phyloP scores from a whole-genome alignment of 2,113 vertebrate species.

The Falco punctatus region DNA sequence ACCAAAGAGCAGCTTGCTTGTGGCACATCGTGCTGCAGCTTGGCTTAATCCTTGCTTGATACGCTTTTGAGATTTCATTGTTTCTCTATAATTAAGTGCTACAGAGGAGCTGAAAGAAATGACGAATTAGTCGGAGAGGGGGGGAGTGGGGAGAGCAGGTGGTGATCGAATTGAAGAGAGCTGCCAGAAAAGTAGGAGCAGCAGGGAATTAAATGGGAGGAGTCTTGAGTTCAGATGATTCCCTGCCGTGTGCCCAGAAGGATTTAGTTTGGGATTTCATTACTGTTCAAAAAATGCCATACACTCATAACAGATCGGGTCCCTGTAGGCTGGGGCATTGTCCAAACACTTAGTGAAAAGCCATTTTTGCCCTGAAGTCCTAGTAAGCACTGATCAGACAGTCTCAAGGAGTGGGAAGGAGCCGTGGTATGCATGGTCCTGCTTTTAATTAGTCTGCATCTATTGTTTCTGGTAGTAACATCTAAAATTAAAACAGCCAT shows the following conservation, averaged over 20 bases:
- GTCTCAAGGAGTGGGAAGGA: background rate
- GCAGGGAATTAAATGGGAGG: conserved; percentile 63
- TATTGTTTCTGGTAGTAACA: conserved; percentile 8
- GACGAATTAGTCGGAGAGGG: background rate
- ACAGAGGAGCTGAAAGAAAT: conserved; percentile 59
- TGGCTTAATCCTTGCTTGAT: conserved; percentile 48
- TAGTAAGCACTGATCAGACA: background rate
- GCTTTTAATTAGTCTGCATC: conserved; percentile 33
- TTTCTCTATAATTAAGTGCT: conserved; percentile 66
- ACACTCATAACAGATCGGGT: background rate
- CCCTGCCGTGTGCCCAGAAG: background rate
- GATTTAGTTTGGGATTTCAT: conserved; percentile 47
- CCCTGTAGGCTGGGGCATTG: background rate
- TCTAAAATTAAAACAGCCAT: background rate
- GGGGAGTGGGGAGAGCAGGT: conserved; percentile 59
- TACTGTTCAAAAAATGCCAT: background rate
- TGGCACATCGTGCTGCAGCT: conserved; percentile 20
- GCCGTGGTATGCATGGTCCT: background rate
- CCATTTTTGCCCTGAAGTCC: background rate
- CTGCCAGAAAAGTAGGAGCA: conserved; percentile 54
- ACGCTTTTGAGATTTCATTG: conserved; percentile 58
- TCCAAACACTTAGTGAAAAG: background rate
- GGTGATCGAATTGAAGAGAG: conserved; percentile 46
- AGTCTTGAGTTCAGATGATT: background rate
- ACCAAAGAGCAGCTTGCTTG: conserved; percentile 41